phyloP scores from a whole-genome alignment of 2,888 invertebrate species.

The Odontomyia ornata region DNA sequence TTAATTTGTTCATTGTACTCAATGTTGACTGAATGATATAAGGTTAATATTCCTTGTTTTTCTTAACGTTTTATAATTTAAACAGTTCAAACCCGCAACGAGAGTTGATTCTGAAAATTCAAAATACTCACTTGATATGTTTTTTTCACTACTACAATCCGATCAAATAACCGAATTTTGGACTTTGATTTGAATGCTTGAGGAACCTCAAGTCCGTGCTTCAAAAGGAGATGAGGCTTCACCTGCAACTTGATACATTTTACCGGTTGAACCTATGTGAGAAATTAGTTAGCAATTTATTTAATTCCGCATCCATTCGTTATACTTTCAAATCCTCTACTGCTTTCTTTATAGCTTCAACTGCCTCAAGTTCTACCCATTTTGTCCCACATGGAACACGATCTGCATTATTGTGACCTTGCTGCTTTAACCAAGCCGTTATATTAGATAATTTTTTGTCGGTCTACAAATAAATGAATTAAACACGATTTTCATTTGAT shows the following conservation, averaged over 20 bases:
- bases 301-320: neutral
- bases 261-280: conserved; percentile 54
- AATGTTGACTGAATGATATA: too few relatives aligned
- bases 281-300: conserved; percentile 59
- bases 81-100: too few relatives aligned
- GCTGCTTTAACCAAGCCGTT: conserved; percentile 75
- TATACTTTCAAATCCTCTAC: conserved; percentile 63
- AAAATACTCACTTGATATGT: conserved; percentile 69
- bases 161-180: conserved; percentile 73
- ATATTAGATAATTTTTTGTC: conserved; percentile 61
- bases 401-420: conserved; percentile 71
- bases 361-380: conserved; percentile 74
- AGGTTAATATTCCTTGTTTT: too few relatives aligned
- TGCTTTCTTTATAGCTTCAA: conserved; percentile 62
- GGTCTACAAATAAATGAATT: conserved; percentile 50
- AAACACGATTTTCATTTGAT: conserved; percentile 53
- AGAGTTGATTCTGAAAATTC: neutral
- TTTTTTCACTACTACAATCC: conserved; percentile 81
- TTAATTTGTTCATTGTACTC: neutral
- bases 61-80: too few relatives aligned
- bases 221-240: conserved; percentile 77
- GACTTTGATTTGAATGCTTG: conserved; percentile 56
- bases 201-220: conserved; percentile 68
- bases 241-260: conserved; percentile 77
- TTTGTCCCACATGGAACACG: conserved; percentile 76